Conservation (phyloP, 2,113 vertebrate genomes). For the Bos javanicus region DNA sequence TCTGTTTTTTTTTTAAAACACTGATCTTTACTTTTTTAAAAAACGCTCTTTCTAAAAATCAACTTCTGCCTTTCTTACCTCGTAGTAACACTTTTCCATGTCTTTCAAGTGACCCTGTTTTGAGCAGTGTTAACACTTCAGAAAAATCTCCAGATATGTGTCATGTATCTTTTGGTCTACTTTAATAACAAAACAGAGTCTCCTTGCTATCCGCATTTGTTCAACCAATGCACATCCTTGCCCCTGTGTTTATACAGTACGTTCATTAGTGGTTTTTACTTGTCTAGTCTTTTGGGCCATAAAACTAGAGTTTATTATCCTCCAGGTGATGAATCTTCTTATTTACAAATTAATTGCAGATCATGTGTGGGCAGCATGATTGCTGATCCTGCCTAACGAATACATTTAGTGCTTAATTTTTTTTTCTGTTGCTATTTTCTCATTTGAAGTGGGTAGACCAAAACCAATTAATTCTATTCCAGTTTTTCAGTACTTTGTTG, state of each 20-base stretch:
- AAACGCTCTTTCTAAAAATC: conserved; percentile 42
- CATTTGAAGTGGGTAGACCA: conserved; percentile 77
- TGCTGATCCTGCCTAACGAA: conserved; percentile 72
- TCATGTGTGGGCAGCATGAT: conserved; percentile 74
- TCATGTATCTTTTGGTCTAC: conserved; percentile 46
- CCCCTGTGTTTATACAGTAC: conserved; percentile 59
- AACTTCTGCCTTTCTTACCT: conserved; percentile 30
- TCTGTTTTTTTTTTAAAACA: background rate
- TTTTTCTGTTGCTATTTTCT: conserved; percentile 74
- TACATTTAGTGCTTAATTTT: conserved; percentile 71
- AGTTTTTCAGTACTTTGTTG: conserved; percentile 75
- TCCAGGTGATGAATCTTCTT: conserved; percentile 71
- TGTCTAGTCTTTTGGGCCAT: conserved; percentile 70
- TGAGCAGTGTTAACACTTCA: conserved; percentile 62
- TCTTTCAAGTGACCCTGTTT: conserved; percentile 68
- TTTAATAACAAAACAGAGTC: conserved; percentile 58
- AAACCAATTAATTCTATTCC: conserved; percentile 80
- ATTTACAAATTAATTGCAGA: conserved; percentile 76
- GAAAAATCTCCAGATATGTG: conserved; percentile 57
- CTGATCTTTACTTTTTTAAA: conserved; percentile 23
- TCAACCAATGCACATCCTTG: conserved; percentile 53
- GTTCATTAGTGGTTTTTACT: conserved; percentile 62
- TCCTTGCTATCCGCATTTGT: conserved; percentile 60
- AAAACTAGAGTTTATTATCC: conserved; percentile 67
- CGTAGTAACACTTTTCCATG: conserved; percentile 41